Evolutionary conservation across 2,113 vertebrate genomes (phyloP).

Genomic region (Aldabrachelys gigantea): DNA sequence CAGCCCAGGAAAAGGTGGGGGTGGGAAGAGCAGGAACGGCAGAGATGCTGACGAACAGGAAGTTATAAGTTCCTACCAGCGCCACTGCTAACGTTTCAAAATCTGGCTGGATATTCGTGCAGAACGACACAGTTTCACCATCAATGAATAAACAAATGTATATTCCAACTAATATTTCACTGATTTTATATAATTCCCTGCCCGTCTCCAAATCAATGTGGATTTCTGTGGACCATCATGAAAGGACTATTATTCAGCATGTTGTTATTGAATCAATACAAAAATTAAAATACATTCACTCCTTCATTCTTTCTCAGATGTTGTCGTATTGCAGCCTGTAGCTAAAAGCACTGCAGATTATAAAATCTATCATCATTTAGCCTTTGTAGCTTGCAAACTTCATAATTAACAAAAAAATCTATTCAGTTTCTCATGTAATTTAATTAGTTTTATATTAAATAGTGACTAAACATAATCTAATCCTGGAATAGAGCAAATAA

Average conservation of each 20-base stretch:
- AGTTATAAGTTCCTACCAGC: background rate
- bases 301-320: background rate
- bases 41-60: background rate
- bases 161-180: background rate
- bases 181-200: accelerated
- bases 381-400: conserved; percentile 36
- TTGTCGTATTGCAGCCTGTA: background rate
- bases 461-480: conserved; percentile 48
- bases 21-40: no score
- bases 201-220: background rate
- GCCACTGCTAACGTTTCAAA: background rate
- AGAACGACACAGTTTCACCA: background rate
- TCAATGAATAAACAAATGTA: background rate
- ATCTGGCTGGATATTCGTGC: background rate
- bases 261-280: background rate
- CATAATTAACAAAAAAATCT: conserved; percentile 62
- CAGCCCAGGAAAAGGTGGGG: background rate
- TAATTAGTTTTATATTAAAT: conserved; percentile 66
- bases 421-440: conserved; percentile 61
- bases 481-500: conserved; percentile 69
- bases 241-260: background rate
- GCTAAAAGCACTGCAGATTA: background rate
- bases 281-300: conserved; percentile 1
- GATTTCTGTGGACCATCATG: background rate
- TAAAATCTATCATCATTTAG: conserved; percentile 24